Percentiles rank a stretch among this genome's conserved stretches.
phyloP scores from a whole-genome alignment of 2,113 vertebrate species.

The Pagrus major region DNA sequence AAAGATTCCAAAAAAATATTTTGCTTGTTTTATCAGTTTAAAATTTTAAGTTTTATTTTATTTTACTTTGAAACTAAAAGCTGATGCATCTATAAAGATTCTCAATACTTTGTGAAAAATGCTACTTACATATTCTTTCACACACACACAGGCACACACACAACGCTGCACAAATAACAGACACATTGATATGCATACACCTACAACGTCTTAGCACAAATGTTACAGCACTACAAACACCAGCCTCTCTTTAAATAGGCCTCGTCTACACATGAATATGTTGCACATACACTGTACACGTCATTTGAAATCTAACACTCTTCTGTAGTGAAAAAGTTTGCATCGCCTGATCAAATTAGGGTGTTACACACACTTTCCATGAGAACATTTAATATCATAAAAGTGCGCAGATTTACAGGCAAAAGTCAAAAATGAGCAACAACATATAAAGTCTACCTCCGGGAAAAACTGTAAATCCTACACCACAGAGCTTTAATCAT shows the following conservation, averaged over 20 bases:
- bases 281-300: no score
- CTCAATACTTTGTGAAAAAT: background rate
- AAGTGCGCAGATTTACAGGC: conserved; percentile 1
- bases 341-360: background rate
- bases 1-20: background rate
- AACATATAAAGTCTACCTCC: conserved; percentile 13
- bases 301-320: background rate
- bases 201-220: conserved; percentile 7
- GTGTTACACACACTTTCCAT: conserved; percentile 17
- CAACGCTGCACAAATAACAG: conserved; percentile 7
- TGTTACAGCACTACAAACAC: conserved; percentile 6
- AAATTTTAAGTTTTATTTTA: background rate
- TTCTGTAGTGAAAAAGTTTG: background rate
- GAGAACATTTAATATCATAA: conserved; percentile 1
- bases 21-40: background rate
- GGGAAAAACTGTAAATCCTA: background rate
- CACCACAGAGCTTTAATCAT: background rate
- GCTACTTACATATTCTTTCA: background rate
- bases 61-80: background rate
- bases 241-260: background rate
- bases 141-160: background rate
- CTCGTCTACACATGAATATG: background rate
- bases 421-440: conserved; percentile 1
- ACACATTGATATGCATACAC: background rate
- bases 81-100: background rate